These are phyloP conservation scores for Lagocephalus sceleratus DNA, from an alignment of 2,797 vertebrate genomes.

Conservation along the genomic window DNA sequence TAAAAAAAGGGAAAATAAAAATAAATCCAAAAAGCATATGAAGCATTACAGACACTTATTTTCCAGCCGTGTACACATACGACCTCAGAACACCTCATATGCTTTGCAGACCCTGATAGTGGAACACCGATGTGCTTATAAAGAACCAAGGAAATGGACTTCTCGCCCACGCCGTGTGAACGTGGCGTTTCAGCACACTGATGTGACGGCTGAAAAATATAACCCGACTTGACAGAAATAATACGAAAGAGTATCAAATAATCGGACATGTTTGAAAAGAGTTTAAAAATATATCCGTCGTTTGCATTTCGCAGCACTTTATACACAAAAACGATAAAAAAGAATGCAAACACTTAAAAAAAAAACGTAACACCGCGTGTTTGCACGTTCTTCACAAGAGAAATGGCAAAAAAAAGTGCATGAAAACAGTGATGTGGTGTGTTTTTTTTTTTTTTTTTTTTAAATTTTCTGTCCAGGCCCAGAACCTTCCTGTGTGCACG, in stretches of 20 bases:
- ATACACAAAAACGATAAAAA: slow-evolving; percentile 12
- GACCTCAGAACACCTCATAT: slow-evolving; percentile 44
- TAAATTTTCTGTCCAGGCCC: slow-evolving; percentile 45
- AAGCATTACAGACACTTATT: slow-evolving; percentile 1
- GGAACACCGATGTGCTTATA: slow-evolving; percentile 41
- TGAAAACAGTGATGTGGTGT: slow-evolving; percentile 56
- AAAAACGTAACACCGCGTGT: slow-evolving; percentile 3
- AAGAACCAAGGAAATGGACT: slow-evolving; percentile 8
- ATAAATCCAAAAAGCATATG: slow-evolving; percentile 7
- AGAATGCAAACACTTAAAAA: slow-evolving; percentile 14
- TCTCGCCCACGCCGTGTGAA: background rate
- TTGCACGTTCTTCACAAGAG: slow-evolving; percentile 12
- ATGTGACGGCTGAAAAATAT: slow-evolving; percentile 3
- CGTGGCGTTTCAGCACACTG: slow-evolving; percentile 6
- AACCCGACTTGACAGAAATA: background rate
- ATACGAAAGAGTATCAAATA: slow-evolving; percentile 1
- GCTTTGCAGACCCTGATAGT: slow-evolving; percentile 63
- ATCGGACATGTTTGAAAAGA: slow-evolving; percentile 7
- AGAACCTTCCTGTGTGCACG: slow-evolving; percentile 35
- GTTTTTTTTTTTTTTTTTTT: too few species aligned
- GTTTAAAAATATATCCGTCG: slow-evolving; percentile 11
- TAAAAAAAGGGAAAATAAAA: slow-evolving; percentile 39
- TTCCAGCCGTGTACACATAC: slow-evolving; percentile 9
- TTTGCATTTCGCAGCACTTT: too few species aligned
- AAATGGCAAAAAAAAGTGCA: slow-evolving; percentile 2